Evolutionary conservation across 1,140 invertebrate species (phyloP).

Genomic region (Prorops nasuta): DNA sequence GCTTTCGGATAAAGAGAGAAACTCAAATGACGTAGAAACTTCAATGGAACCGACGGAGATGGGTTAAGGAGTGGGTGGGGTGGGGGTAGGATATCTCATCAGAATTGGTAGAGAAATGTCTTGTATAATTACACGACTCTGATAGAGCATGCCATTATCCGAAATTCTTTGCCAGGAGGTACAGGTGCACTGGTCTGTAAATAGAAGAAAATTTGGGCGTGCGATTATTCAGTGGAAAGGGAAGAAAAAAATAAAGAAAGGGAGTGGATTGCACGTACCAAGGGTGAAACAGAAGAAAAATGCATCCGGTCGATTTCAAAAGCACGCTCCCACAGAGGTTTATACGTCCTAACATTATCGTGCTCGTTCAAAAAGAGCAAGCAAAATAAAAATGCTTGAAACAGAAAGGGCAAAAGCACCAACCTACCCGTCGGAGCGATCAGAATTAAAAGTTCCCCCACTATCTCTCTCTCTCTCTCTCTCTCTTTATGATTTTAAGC

Average conservation of each 20-base stretch:
- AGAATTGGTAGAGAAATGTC: not conserved
- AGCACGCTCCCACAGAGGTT: conserved; percentile 10
- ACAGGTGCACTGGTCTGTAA: too few relatives aligned
- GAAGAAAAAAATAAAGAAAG: conserved; percentile 23
- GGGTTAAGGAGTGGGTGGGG: not conserved
- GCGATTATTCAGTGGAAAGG: conserved; percentile 10
- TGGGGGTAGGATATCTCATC: not conserved
- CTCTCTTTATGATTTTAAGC: conserved; percentile 17
- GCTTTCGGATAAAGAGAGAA: conserved; percentile 9
- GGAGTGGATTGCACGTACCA: conserved; percentile 15
- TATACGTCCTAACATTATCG: conserved; percentile 23
- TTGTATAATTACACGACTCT: conserved; percentile 33
- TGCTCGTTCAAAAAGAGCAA: not conserved
- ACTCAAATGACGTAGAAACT: not conserved
- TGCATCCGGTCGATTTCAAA: not conserved
- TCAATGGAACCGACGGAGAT: not conserved
- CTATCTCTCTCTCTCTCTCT: conserved; percentile 13
- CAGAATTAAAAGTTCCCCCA: too few relatives aligned
- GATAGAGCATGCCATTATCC: conserved; percentile 20
- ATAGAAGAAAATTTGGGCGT: conserved; percentile 10
- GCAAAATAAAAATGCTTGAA: not conserved
- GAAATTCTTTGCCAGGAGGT: too few relatives aligned
- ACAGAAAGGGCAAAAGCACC: too few relatives aligned
- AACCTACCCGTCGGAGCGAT: not conserved
- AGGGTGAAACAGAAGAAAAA: conserved; percentile 3